These are phyloP conservation scores for Cryptophagus acutangulus DNA, from an alignment of 2,888 invertebrate species.

Conservation along the genomic window DNA sequence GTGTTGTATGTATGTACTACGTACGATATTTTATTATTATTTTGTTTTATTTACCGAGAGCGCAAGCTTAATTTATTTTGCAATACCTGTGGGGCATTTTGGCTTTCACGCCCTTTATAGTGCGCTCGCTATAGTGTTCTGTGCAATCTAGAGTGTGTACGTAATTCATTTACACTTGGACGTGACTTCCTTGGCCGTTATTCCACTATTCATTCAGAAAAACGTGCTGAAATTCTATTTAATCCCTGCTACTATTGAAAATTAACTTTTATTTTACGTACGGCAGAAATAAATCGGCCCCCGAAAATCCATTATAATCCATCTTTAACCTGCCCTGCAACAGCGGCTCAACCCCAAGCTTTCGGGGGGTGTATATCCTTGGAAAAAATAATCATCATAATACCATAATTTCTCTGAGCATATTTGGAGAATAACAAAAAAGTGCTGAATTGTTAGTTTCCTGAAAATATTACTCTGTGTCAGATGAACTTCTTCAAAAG, in stretches of 20 bases:
- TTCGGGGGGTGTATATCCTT: no score
- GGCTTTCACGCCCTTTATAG: conserved; percentile 19
- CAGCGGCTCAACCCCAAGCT: no score
- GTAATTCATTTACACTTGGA: conserved; percentile 18
- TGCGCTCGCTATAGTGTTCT: conserved; percentile 9
- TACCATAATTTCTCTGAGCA: conserved; percentile 6
- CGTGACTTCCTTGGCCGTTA: conserved; percentile 13
- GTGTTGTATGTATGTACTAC: neutral
- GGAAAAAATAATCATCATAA: no score
- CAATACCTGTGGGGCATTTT: conserved; percentile 22
- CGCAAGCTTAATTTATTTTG: conserved; percentile 18
- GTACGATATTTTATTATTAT: conserved; percentile 14
- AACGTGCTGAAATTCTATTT: conserved; percentile 7
- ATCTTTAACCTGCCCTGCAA: no score
- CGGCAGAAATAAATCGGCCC: no score
- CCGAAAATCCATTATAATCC: no score
- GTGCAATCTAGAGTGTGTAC: conserved; percentile 19
- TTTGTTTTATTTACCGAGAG: conserved; percentile 14
- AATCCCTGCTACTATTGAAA: conserved; percentile 5
- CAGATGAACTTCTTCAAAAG: conserved; percentile 40
- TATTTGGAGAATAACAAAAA: conserved; percentile 21
- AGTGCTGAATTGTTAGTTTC: conserved; percentile 33
- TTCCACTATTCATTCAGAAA: conserved; percentile 2
- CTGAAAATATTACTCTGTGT: conserved; percentile 36
- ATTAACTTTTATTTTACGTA: neutral